Percentiles rank a stretch among this genome's conserved stretches.
Evolutionary conservation across 2,888 invertebrate species (phyloP).

Genomic region (Bombylius major): DNA sequence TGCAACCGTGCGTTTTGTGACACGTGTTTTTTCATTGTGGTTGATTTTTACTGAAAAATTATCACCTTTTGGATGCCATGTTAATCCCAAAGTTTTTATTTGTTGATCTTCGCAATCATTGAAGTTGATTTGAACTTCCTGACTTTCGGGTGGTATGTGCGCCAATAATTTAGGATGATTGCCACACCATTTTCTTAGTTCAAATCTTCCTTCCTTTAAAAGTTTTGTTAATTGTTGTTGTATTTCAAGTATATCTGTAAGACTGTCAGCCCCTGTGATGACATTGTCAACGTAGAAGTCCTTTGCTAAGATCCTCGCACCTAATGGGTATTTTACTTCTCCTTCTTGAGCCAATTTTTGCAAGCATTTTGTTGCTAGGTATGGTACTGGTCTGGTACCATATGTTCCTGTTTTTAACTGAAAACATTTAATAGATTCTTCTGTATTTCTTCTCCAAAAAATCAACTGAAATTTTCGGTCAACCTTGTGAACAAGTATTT

Average conservation of each 20-base stretch:
- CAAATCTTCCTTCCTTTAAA: neutral
- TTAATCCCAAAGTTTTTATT: neutral
- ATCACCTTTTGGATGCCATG: neutral
- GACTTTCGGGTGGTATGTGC: neutral
- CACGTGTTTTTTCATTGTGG: neutral
- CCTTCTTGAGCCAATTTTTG: neutral
- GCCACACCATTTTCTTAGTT: conserved; percentile 1
- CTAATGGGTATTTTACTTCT: neutral
- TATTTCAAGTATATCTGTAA: neutral
- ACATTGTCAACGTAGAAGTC: conserved; percentile 4
- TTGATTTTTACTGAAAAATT: neutral
- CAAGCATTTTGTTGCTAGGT: neutral
- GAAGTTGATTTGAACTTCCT: neutral
- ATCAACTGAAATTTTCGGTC: neutral
- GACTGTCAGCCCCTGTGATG: neutral
- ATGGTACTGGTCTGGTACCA: conserved; percentile 1
- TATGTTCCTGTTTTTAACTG: neutral
- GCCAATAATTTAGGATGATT: neutral
- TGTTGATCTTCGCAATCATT: neutral
- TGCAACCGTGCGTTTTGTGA: neutral
- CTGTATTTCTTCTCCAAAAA: neutral
- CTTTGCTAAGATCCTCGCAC: neutral
- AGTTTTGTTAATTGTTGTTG: neutral
- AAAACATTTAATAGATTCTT: neutral
- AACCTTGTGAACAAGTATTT: neutral